phyloP scores from a whole-genome alignment of 2,888 invertebrate species.

The Agrotis segetum region DNA sequence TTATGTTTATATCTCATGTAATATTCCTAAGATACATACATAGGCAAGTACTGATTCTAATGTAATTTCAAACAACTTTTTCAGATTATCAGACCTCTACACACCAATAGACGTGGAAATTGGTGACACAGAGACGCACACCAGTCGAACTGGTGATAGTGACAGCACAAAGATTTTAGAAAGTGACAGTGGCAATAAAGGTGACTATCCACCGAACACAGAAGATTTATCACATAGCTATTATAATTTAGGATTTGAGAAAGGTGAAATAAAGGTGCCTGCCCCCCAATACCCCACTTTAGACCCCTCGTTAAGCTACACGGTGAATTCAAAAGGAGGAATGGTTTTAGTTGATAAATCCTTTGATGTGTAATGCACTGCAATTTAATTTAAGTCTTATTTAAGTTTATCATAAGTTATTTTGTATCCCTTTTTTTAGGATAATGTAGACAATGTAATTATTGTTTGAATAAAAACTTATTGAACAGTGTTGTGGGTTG shows the following conservation, averaged over 20 bases:
- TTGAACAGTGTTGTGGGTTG: background rate
- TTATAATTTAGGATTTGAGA: conserved; percentile 70
- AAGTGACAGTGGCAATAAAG: conserved; percentile 23
- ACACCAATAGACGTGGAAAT: conserved; percentile 58
- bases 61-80: conserved; percentile 13
- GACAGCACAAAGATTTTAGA: conserved; percentile 2
- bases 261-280: conserved; percentile 51
- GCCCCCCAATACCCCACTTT: conserved; percentile 65
- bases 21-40: no score
- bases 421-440: conserved; percentile 31
- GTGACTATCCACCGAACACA: background rate
- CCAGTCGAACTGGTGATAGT: conserved; percentile 16
- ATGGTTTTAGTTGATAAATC: conserved; percentile 43
- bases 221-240: conserved; percentile 57
- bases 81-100: conserved; percentile 68
- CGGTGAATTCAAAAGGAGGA: conserved; percentile 69
- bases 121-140: conserved; percentile 43
- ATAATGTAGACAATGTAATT: background rate
- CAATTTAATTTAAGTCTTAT: background rate
- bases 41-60: no score
- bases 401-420: conserved; percentile 2
- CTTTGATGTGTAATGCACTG: conserved; percentile 51
- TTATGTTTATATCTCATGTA: no score
- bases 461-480: conserved; percentile 5
- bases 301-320: conserved; percentile 73